Evolutionary conservation across 2,113 vertebrate species (phyloP).

Genomic region (Solenodon paradoxus): DNA sequence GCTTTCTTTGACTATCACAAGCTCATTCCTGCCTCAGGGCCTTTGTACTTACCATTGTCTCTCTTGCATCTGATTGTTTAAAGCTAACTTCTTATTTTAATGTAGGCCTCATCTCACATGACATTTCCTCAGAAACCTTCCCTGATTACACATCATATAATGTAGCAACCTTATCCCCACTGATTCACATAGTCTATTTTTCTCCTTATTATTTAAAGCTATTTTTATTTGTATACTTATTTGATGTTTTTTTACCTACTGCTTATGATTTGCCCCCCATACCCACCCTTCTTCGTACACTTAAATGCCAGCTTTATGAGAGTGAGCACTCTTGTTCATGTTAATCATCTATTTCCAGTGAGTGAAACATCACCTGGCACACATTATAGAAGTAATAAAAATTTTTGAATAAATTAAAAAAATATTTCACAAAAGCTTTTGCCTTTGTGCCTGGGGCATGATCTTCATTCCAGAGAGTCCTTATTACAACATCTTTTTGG

Average conservation of each 20-base stretch:
- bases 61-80: not conserved
- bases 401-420: not conserved
- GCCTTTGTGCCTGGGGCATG: not conserved
- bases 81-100: not conserved
- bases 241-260: not conserved
- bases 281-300: not conserved
- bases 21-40: not conserved
- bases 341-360: not conserved
- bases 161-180: not conserved
- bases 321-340: not conserved
- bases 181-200: not conserved
- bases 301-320: not conserved
- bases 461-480: not conserved
- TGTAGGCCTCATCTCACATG: not conserved
- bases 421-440: not conserved
- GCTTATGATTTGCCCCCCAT: not conserved
- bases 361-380: accelerated
- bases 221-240: not conserved
- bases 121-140: not conserved
- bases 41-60: not conserved
- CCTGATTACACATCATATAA: not conserved
- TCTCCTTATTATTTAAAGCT: not conserved
- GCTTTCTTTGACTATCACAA: not conserved
- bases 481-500: not conserved
- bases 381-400: not conserved